Percentiles rank a stretch among this genome's conserved stretches.
Conservation (phyloP, 2,888 invertebrate species). For the Dryococelus australis region DNA sequence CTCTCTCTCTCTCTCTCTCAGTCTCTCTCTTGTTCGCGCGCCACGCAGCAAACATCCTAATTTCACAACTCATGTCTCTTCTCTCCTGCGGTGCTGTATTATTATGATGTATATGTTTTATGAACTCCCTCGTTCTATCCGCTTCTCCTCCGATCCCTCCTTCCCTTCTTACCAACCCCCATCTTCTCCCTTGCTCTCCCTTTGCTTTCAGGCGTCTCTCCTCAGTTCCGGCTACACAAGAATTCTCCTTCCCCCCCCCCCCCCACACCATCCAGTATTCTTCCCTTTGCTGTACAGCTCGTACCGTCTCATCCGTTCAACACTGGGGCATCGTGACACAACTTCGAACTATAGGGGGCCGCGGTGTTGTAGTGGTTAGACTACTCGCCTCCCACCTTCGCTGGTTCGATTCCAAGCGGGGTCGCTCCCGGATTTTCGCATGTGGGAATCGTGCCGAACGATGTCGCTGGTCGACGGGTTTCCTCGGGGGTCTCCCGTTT, state of each 20-base stretch:
- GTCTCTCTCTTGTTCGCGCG: background rate
- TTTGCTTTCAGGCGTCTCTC: slow-evolving; percentile 1
- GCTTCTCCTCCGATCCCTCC: background rate
- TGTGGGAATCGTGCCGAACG: too few relatives aligned
- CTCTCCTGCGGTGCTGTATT: slow-evolving; percentile 44
- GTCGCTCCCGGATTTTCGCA: too few relatives aligned
- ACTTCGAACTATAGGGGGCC: too few relatives aligned
- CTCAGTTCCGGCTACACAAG: background rate
- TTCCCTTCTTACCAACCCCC: background rate
- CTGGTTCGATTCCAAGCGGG: too few relatives aligned
- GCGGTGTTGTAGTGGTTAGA: too few relatives aligned
- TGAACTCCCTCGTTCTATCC: slow-evolving; percentile 40
- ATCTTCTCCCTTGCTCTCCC: background rate
- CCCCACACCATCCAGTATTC: background rate
- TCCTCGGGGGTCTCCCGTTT: too few relatives aligned
- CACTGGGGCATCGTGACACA: background rate
- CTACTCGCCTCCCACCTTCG: too few relatives aligned
- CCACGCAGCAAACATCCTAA: slow-evolving; percentile 47
- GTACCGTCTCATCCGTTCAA: background rate
- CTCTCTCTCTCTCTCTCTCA: background rate
- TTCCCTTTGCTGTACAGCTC: background rate
- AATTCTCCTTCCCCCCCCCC: too few relatives aligned
- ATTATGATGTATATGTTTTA: slow-evolving; percentile 48
- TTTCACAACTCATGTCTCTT: slow-evolving; percentile 44
- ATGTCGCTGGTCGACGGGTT: too few relatives aligned